Percentiles rank a stretch among this genome's conserved stretches.
phyloP scores from a whole-genome alignment of 2,888 invertebrate genomes.

The Dryocosmus kuriphilus region DNA sequence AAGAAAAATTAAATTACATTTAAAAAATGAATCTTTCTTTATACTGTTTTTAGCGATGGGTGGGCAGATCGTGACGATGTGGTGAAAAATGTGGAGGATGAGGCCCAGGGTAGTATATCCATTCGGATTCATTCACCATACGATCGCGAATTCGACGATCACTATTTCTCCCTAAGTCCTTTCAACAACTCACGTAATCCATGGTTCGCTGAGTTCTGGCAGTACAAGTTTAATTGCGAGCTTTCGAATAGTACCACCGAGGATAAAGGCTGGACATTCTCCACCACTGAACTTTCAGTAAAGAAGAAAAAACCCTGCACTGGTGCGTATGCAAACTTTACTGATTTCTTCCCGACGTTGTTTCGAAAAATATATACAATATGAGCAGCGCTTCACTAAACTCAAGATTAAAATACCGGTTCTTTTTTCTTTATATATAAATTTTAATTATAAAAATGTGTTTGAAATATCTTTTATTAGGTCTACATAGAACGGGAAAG shows the following conservation, averaged over 20 bases:
- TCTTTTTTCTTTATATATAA: too few species aligned
- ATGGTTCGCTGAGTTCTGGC: constrained; percentile 89
- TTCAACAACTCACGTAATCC: constrained; percentile 84
- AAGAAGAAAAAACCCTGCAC: constrained; percentile 57
- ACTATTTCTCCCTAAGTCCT: constrained; percentile 84
- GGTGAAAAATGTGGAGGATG: constrained; percentile 82
- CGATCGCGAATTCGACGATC: constrained; percentile 82
- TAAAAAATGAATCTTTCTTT: neutral
- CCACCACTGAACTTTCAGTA: constrained; percentile 48
- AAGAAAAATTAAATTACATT: neutral
- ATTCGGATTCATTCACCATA: constrained; percentile 87
- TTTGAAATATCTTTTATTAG: too few species aligned
- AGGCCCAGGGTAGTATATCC: constrained; percentile 86
- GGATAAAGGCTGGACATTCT: constrained; percentile 48
- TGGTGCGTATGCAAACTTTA: constrained; percentile 58
- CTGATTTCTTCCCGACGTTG: neutral
- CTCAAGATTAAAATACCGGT: too few species aligned
- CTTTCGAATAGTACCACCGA: constrained; percentile 63
- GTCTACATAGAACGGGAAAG: too few species aligned
- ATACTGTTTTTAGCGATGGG: constrained; percentile 81
- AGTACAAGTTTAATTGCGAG: constrained; percentile 84
- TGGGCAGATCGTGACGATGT: constrained; percentile 89
- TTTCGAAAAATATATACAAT: neutral
- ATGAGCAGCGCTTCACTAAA: too few species aligned
- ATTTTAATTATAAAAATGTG: too few species aligned